These are phyloP conservation scores for Diabrotica virgifera DNA, from an alignment of 1,140 invertebrate species.

Conservation along the genomic window DNA sequence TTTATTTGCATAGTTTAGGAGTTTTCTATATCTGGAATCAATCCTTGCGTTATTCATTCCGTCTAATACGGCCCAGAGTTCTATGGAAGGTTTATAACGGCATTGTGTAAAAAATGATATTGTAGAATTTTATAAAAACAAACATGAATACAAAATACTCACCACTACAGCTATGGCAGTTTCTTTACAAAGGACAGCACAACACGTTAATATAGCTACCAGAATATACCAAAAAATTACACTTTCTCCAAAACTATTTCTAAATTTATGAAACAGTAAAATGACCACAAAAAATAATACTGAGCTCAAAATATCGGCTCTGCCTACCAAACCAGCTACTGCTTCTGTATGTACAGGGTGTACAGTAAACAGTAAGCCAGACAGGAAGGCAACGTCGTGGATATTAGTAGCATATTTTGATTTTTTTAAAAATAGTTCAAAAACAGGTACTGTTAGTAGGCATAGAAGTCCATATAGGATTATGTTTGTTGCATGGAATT, in stretches of 20 bases:
- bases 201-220: conserved; percentile 53
- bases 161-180: conserved; percentile 87
- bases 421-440: conserved; percentile 44
- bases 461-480: conserved; percentile 66
- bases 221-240: conserved; percentile 36
- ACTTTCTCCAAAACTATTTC: conserved; percentile 7
- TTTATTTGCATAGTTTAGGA: too few species aligned
- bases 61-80: too few species aligned
- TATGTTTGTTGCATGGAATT: conserved; percentile 74
- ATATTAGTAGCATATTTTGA: conserved; percentile 36
- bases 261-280: conserved; percentile 58
- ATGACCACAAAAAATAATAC: conserved; percentile 72
- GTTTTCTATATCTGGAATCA: too few species aligned
- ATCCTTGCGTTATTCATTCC: too few species aligned
- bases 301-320: conserved; percentile 84
- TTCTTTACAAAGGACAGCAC: conserved; percentile 88
- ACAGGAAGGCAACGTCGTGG: conserved; percentile 37
- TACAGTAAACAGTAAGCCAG: conserved; percentile 79
- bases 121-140: too few species aligned
- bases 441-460: conserved; percentile 60
- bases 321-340: conserved; percentile 92
- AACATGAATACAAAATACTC: conserved; percentile 46
- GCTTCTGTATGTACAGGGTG: conserved; percentile 97
- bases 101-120: too few species aligned
- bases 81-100: too few species aligned